phyloP scores from a whole-genome alignment of 2,888 invertebrate species.

The Nemotelus pantherinus region DNA sequence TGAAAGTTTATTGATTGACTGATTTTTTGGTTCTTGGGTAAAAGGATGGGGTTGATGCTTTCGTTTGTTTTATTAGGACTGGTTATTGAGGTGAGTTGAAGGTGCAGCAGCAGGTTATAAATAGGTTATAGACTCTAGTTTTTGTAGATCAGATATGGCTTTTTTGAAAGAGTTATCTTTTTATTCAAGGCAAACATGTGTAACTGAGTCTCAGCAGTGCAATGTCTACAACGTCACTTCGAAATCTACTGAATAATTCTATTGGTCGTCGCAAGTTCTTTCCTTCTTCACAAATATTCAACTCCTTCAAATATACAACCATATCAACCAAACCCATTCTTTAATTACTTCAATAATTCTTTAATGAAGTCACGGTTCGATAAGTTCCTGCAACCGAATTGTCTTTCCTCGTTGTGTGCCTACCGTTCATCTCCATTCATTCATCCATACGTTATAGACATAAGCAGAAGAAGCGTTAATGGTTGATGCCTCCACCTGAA shows the following conservation, averaged over 20 bases:
- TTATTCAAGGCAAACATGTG: too few species aligned
- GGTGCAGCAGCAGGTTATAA: too few species aligned
- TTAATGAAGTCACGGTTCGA: slow-evolving; percentile 55
- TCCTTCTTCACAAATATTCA: too few species aligned
- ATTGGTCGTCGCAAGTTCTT: too few species aligned
- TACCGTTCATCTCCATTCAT: not conserved
- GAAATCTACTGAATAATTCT: too few species aligned
- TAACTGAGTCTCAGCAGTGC: too few species aligned
- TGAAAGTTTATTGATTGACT: slow-evolving; percentile 15
- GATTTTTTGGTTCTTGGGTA: slow-evolving; percentile 27
- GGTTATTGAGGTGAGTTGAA: too few species aligned
- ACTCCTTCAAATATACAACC: too few species aligned
- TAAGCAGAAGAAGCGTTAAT: slow-evolving; percentile 11
- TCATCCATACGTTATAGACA: not conserved
- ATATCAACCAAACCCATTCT: not conserved
- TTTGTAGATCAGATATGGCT: too few species aligned
- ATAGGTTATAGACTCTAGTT: too few species aligned
- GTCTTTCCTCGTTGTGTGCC: not conserved
- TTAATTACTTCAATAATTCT: slow-evolving; percentile 55
- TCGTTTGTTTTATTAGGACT: not conserved
- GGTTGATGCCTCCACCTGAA: slow-evolving; percentile 26
- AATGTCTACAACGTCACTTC: too few species aligned
- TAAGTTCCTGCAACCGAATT: slow-evolving; percentile 47
- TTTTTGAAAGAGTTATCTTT: too few species aligned
- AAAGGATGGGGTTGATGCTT: slow-evolving; percentile 26